Evolutionary conservation across 2,888 invertebrate species (phyloP), one percentile per base, ranked within the genome.

Genomic region (Xestia c-nigrum): DNA sequence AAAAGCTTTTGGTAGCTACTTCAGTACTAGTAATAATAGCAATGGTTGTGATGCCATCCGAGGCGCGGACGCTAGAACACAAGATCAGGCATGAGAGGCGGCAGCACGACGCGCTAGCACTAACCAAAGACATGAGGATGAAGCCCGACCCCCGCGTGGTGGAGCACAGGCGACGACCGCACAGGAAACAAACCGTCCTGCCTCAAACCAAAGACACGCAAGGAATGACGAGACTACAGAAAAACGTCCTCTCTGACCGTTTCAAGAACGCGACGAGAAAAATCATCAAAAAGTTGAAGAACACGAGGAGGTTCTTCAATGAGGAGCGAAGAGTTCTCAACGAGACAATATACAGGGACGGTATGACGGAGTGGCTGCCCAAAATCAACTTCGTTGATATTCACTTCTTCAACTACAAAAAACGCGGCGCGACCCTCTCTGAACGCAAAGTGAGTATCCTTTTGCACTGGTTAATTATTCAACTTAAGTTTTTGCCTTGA

Each of bases 1-100:
- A 95, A 95, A 96, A 94, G 96, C 96, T 96, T 92, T 94, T 96
- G 94, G 94, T 96, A 94, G 96, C 96, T 95, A 92, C 94, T 93
- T 93, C 95, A 85, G 86, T 96, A 92, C 90, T 96, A 89, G 91
- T 95, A 85, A 92, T 96, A 88, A 88, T 96, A 90, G 92, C 95
- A 74, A 96, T 96, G 96, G 94, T 95, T 89, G 91, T 96, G 83
- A 94, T 92, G 87, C 94, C 95, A 88, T 90, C 91, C 65, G 96
- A 96, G 84, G 94, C 94, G 76, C 91, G 94, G 59, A 85, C 94
- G 72, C 75, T 93, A 73, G 93, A 94, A 70, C 94, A 94, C 84
- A 95, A 89, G 85, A 88, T 92, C 77, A 90, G 96, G 77, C 96
- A 95, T 87, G 94, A 92, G 84, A 91, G 91, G 89, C 89, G 91